Base-by-base conservation (phyloP, 2,888 invertebrate species). In the Eutolmus rufibarbis region DNA sequence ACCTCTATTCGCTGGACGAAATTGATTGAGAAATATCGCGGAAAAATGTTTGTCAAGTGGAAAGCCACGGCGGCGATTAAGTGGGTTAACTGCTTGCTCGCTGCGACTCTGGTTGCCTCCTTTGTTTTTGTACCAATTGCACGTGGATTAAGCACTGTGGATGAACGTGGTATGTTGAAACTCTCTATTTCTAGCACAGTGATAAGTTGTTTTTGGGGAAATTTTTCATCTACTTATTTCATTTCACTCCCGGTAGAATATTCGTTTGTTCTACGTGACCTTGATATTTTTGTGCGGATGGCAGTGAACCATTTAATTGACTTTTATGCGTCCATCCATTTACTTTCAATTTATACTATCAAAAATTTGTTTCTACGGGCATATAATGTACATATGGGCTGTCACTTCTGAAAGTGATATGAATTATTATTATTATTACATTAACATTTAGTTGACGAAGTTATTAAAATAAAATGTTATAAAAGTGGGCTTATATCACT, bases 121-220 rank as follows among this genome's bases (percentile, higher is more conserved):
- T 43, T 78, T n/a, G 40, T 78, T 76, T 31, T 66, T 28, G 14
- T 86, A 34, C 87, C 87, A 9, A 66, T 57, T 66, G 88, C 88
- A 88, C 79, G 77, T 88, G 88, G 88, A 88, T 88, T 88, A 88
- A 88, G 88, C 56, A 87, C 88, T 74, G 86, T 88, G 9, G 88
- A 88, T 87, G 88, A 88, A 88, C 88, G 88, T 87, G 88, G 88
- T 88, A 88, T 76, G 88, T 86, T 28, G n/a, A 66, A 28, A 66
- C 28, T 66, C 19, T 23, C 66, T 66, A 19, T 66, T 66, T 66
- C 66, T 12, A 28, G 3, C 23, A 28, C 23, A 16, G 28, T 28
- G 19, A 57, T 84, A 82, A 56, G 82, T 34, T 9, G 40, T 51
- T 37, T 76, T 19, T 40, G 28, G 40, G 28, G 40, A 23, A 76